Conservation (phyloP, 2,113 vertebrate species). For the Corythaixoides concolor region DNA sequence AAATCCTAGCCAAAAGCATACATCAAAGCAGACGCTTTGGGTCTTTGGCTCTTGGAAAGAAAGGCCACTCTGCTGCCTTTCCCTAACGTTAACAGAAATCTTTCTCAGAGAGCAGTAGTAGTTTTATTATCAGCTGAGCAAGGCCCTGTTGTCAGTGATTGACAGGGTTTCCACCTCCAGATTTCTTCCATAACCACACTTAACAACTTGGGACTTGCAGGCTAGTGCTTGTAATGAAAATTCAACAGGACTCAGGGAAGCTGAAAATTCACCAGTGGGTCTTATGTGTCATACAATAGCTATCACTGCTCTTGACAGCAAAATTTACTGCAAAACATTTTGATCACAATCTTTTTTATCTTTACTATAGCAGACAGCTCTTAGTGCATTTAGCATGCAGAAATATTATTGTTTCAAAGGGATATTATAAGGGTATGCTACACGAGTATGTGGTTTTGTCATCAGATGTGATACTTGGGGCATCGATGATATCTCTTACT, state of each 20-base stretch:
- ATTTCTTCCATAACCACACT: slow-evolving; percentile 24
- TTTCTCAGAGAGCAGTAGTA: slow-evolving; percentile 5
- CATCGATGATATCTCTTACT: neutral
- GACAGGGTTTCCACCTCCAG: slow-evolving; percentile 41
- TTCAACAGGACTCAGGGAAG: neutral
- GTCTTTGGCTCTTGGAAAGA: slow-evolving; percentile 30
- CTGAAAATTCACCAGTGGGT: neutral
- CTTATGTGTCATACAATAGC: neutral
- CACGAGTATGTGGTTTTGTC: neutral
- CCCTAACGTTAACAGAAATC: slow-evolving; percentile 41
- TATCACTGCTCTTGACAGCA: neutral
- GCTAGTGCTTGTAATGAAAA: neutral
- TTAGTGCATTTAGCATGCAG: neutral
- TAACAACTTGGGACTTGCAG: slow-evolving; percentile 35
- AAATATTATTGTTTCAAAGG: neutral
- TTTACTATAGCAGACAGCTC: neutral
- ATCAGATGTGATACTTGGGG: neutral
- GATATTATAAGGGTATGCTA: neutral
- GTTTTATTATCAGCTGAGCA: slow-evolving; percentile 50
- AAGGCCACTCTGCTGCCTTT: slow-evolving; percentile 30
- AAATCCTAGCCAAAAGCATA: neutral
- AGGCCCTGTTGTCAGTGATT: slow-evolving; percentile 22
- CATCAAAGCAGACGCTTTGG: neutral
- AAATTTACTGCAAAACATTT: slow-evolving; percentile 4
- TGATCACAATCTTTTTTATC: neutral